These are phyloP conservation scores for Eumerus sabulonum DNA, from an alignment of 2,888 invertebrate species.

Conservation along the genomic window DNA sequence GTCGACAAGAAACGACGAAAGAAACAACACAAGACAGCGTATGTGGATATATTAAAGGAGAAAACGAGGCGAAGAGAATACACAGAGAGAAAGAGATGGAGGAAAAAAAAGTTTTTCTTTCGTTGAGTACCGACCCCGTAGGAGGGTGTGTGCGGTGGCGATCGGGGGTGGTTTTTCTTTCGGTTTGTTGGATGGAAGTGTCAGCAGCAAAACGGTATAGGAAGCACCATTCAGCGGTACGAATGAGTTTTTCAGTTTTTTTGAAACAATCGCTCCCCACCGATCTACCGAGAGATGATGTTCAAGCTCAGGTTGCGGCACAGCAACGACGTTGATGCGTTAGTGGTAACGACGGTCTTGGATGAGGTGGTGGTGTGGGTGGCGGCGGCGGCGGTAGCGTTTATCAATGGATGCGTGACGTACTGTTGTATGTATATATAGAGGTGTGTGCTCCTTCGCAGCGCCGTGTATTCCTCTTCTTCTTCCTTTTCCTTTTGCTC, in stretches of 20 bases:
- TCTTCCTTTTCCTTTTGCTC: conserved; percentile 21
- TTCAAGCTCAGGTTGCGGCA: conserved; percentile 44
- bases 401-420: conserved; percentile 72
- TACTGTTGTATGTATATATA: conserved; percentile 64
- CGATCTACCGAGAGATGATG: too few relatives aligned
- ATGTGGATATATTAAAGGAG: too few relatives aligned
- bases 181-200: conserved; percentile 51
- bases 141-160: conserved; percentile 56
- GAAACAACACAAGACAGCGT: too few relatives aligned
- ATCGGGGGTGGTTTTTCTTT: conserved; percentile 57
- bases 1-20: conserved; percentile 29
- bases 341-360: too few relatives aligned
- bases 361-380: too few relatives aligned
- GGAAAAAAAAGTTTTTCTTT: conserved; percentile 39
- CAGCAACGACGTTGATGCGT: too few relatives aligned
- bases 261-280: too few relatives aligned
- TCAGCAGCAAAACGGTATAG: conserved; percentile 43
- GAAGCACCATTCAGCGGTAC: conserved; percentile 44
- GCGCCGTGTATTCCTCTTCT: conserved; percentile 53
- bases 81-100: background rate
- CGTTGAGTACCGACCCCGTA: conserved; percentile 60
- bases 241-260: conserved; percentile 24
- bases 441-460: conserved; percentile 68
- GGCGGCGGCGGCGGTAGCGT: conserved; percentile 32
- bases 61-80: conserved; percentile 17